These are phyloP conservation scores for Pelecanoides urinatrix DNA, from an alignment of 2,113 vertebrate species.

Conservation along the genomic window DNA sequence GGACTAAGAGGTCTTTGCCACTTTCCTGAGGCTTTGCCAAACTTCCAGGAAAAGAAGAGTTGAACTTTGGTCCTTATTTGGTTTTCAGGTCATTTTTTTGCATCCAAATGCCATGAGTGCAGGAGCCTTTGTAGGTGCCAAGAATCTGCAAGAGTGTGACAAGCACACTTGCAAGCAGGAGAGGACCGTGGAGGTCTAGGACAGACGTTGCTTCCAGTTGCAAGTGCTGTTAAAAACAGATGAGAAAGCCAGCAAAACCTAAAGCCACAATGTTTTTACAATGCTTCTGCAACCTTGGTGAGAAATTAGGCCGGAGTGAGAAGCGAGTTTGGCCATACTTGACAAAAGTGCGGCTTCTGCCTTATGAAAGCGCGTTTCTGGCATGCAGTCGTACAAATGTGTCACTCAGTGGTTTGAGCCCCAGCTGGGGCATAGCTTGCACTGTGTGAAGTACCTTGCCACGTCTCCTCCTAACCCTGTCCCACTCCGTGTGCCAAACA, in stretches of 20 bases:
- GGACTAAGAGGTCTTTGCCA: neutral
- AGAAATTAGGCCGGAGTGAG: neutral
- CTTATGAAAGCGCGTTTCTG: neutral
- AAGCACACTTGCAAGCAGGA: accelerated
- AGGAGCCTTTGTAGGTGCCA: neutral
- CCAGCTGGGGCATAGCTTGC: neutral
- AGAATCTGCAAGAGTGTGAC: neutral
- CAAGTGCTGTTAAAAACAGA: neutral
- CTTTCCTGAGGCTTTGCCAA: neutral
- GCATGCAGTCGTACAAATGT: accelerated
- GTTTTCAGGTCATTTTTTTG: neutral
- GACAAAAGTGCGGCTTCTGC: neutral
- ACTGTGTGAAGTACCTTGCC: neutral
- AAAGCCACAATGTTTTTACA: neutral
- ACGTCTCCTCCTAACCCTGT: neutral
- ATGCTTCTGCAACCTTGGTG: neutral
- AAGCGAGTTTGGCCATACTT: neutral
- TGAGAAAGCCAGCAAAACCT: neutral
- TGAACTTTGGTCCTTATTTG: neutral
- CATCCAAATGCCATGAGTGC: neutral
- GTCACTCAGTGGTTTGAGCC: neutral
- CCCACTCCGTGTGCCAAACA: neutral
- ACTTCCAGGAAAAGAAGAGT: neutral
- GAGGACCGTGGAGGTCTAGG: neutral
- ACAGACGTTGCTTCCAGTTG: neutral